Percentiles rank a stretch among this genome's conserved stretches.
Conservation (phyloP, 35 echinoderm and acorn worm genomes). For the Chiridota heheva region DNA sequence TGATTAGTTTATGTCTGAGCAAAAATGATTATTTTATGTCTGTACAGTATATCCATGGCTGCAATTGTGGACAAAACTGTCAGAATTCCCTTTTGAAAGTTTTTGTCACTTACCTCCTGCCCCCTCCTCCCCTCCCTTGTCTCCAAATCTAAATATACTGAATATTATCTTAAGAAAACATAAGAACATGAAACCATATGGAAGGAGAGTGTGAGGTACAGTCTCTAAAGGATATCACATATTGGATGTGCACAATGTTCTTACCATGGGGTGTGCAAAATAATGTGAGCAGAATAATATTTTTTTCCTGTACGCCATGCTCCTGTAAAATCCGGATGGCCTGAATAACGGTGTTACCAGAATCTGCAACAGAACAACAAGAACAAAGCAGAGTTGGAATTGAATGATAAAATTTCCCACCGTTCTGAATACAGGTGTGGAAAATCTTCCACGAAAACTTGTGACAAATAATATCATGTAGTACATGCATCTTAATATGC, state of each 20-base stretch:
- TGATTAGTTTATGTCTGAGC: too few species aligned
- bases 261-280: conserved; percentile 95
- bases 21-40: too few species aligned
- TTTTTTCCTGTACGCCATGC: conserved; percentile 80
- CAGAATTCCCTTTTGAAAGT: too few species aligned
- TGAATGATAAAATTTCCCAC: too few species aligned
- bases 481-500: not conserved
- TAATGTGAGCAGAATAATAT: conserved; percentile 82
- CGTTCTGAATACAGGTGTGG: too few species aligned
- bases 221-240: not conserved
- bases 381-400: not conserved
- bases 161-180: too few species aligned
- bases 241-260: not conserved
- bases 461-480: not conserved
- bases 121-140: too few species aligned
- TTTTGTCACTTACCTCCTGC: too few species aligned
- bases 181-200: too few species aligned
- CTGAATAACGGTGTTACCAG: conserved; percentile 96
- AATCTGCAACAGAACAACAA: conserved; percentile 50
- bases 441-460: not conserved
- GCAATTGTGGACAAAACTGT: too few species aligned
- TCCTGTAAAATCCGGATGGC: conserved; percentile 79
- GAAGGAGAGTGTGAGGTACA: not conserved
- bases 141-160: too few species aligned
- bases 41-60: too few species aligned